Percentiles rank a stretch among this genome's conserved stretches.
These are phyloP conservation scores for Tenthredo scrophulariae DNA, from an alignment of 2,888 invertebrate genomes.

Conservation along the genomic window DNA sequence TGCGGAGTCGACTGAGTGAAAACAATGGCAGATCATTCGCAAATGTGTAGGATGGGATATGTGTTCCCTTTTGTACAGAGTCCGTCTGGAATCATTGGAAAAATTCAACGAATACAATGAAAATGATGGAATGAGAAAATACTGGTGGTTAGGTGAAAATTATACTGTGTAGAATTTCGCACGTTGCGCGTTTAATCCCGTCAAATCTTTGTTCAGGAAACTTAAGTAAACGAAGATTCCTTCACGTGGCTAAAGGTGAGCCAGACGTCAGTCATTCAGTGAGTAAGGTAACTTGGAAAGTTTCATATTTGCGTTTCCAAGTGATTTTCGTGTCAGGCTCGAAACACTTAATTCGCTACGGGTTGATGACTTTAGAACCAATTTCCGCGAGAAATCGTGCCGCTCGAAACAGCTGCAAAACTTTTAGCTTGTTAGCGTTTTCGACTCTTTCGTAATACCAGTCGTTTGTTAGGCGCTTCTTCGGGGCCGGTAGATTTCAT, in stretches of 20 bases:
- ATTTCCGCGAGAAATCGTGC: constrained; percentile 72
- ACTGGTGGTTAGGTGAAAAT: background rate
- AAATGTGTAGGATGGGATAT: background rate
- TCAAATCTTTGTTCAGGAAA: background rate
- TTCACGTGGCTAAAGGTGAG: background rate
- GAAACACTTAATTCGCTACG: constrained; percentile 72
- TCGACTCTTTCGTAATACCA: constrained; percentile 46
- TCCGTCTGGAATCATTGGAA: background rate
- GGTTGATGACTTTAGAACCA: constrained; percentile 68
- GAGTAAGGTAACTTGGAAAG: constrained; percentile 2
- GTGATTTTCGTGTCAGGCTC: constrained; percentile 63
- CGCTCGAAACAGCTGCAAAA: constrained; percentile 61
- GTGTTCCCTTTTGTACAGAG: background rate
- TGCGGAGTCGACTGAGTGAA: background rate
- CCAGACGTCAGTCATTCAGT: background rate
- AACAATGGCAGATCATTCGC: background rate
- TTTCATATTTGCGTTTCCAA: constrained; percentile 38
- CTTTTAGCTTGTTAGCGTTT: constrained; percentile 66
- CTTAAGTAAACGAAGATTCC: background rate
- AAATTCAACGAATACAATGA: background rate
- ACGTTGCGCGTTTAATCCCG: background rate
- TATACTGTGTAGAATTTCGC: background rate
- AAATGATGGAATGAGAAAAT: background rate
- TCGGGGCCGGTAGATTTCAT: background rate
- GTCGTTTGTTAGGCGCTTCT: constrained; percentile 16